A percentile compares a stretch with the other conserved stretches of the same genome.
Evolutionary conservation across 2,888 invertebrate species (phyloP).

Genomic region (Apantesis nais): DNA sequence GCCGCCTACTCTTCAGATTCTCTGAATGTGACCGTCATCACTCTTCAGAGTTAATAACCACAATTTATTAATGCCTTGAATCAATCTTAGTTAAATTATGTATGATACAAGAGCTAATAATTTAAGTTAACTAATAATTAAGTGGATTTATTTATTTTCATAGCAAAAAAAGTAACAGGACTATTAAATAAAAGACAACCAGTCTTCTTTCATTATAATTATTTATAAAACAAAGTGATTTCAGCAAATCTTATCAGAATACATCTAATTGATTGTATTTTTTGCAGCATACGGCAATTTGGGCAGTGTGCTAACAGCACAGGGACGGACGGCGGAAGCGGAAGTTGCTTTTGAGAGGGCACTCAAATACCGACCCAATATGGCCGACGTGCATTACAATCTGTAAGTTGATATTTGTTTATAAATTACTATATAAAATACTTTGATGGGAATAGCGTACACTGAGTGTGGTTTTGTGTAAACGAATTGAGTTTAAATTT

Average conservation of each 20-base stretch:
- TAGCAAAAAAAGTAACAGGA: no score
- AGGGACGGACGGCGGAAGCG: constrained; percentile 94
- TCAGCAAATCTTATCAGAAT: not conserved
- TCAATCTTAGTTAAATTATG: not conserved
- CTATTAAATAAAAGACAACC: no score
- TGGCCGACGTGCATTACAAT: constrained; percentile 99
- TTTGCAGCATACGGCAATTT: constrained; percentile 97
- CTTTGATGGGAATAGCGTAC: not conserved
- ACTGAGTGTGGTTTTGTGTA: not conserved
- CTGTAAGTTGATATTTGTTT: constrained; percentile 89
- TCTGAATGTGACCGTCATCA: no score
- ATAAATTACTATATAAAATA: not conserved
- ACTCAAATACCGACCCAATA: constrained; percentile 95
- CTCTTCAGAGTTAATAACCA: no score
- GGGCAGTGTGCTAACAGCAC: constrained; percentile 96
- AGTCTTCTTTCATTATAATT: no score
- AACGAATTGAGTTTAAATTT: not conserved
- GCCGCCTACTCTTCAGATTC: no score
- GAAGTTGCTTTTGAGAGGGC: constrained; percentile 96
- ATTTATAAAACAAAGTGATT: not conserved
- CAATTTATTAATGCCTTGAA: no score
- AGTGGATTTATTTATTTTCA: no score
- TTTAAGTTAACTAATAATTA: no score
- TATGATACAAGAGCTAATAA: not conserved
- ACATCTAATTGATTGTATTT: constrained; percentile 42